Percentiles rank a stretch among this genome's conserved stretches.
Evolutionary conservation across 2,888 invertebrate genomes (phyloP).

Genomic region (Atrina japonica): DNA sequence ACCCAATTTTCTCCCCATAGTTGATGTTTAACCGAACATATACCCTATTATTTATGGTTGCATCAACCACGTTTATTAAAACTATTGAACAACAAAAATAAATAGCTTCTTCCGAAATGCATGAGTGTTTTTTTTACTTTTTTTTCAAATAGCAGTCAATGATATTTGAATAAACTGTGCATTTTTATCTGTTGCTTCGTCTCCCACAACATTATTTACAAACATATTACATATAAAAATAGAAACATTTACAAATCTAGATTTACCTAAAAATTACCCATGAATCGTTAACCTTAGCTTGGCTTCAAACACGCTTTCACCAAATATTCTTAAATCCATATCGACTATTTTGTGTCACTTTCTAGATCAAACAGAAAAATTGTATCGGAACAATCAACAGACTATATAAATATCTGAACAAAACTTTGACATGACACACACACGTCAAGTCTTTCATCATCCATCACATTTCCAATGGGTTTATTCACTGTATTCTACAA

Average conservation of each 20-base stretch:
- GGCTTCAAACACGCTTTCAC: conserved; percentile 5
- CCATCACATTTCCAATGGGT: neutral
- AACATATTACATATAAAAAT: neutral
- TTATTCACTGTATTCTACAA: neutral
- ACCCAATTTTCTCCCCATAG: too few relatives aligned
- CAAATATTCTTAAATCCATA: neutral
- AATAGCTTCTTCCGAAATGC: too few relatives aligned
- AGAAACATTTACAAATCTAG: neutral
- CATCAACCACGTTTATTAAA: too few relatives aligned
- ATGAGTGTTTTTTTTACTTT: too few relatives aligned
- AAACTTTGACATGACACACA: too few relatives aligned
- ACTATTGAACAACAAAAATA: too few relatives aligned
- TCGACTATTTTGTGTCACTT: neutral
- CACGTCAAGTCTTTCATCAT: too few relatives aligned
- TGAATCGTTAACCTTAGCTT: neutral
- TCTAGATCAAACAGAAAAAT: conserved; percentile 12
- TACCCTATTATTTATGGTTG: too few relatives aligned
- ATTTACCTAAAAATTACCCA: conserved; percentile 1
- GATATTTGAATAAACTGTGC: too few relatives aligned
- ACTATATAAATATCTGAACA: neutral
- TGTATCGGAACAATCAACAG: conserved; percentile 6
- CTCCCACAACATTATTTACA: neutral
- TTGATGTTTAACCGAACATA: too few relatives aligned
- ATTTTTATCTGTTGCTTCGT: too few relatives aligned
- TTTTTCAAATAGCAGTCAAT: too few relatives aligned